A percentile compares a stretch with the other conserved stretches of the same genome.
Evolutionary conservation across 1,140 invertebrate species (phyloP).

Genomic region (Leptopilina clavipes): DNA sequence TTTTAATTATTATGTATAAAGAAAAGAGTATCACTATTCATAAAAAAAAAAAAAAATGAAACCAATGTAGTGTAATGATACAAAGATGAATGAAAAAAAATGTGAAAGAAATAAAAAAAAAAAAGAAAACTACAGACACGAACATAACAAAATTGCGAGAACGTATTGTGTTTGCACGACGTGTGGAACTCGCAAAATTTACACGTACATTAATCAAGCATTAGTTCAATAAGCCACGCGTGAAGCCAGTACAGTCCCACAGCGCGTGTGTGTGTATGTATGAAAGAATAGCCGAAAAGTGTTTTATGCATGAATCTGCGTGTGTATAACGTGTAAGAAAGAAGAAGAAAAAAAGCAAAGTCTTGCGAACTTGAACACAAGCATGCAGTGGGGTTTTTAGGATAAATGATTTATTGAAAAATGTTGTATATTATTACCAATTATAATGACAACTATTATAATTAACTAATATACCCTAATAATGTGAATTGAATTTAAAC

Average conservation of each 20-base stretch:
- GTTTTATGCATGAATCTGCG: slow-evolving; percentile 38
- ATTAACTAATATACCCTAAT: slow-evolving; percentile 73
- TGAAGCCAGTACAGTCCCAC: slow-evolving; percentile 68
- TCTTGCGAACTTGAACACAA: slow-evolving; percentile 58
- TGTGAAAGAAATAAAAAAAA: too few species aligned
- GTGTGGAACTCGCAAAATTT: slow-evolving; percentile 46
- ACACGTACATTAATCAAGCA: slow-evolving; percentile 58
- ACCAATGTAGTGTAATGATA: slow-evolving; percentile 52
- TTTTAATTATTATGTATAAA: slow-evolving; percentile 48
- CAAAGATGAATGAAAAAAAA: slow-evolving; percentile 40
- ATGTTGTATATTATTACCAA: slow-evolving; percentile 76
- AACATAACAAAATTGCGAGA: slow-evolving; percentile 25
- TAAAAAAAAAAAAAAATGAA: slow-evolving; percentile 42
- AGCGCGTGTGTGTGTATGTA: slow-evolving; percentile 56
- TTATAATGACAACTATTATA: slow-evolving; percentile 75
- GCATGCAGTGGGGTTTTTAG: slow-evolving; percentile 69
- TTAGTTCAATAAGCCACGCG: slow-evolving; percentile 66
- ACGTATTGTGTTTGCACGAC: slow-evolving; percentile 43
- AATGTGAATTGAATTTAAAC: slow-evolving; percentile 75
- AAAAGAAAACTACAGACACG: slow-evolving; percentile 32
- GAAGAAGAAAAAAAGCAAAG: slow-evolving; percentile 37
- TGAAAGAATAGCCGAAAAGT: slow-evolving; percentile 21
- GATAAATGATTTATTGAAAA: slow-evolving; percentile 75
- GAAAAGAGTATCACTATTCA: slow-evolving; percentile 46
- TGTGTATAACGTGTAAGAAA: slow-evolving; percentile 44